Evolutionary conservation across 2,113 vertebrate genomes (phyloP), one percentile per base, ranked within the genome.

Genomic region (Trichechus manatus): DNA sequence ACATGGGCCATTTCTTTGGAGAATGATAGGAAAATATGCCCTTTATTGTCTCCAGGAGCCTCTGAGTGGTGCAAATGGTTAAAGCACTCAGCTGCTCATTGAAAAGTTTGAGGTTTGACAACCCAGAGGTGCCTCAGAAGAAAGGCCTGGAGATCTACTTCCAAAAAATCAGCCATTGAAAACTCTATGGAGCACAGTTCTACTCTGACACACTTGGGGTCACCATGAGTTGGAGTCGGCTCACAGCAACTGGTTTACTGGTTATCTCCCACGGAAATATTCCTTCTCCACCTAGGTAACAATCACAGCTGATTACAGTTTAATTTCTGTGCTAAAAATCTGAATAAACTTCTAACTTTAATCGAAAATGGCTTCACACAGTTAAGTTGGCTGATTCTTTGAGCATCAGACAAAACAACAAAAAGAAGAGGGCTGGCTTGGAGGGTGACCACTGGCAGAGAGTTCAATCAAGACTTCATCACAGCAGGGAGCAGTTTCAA

Each of bases 391-490:
- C 9, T 66, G 39, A 44, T 14, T 33, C 10, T 6, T 6, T 1
- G 19, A 50, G 64, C 25, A 5, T 47, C 4, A 29, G 22, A 79
- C 20, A 53, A 13, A 25, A 33, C 20, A 2, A 47, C 33, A 56
- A n/a, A 13, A 15, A 70, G 53, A 10, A 70, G 53, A 29, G 14
- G 1, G 2, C 9, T 2, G n/a, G 13, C 83, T 6, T 1, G 6
- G 33, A 42, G 82, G 8, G 44, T 20, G 82, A 25, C 39, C 17
- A 11, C 1, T 0, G 3, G 23, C 3, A 31, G 19, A 6, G 15
- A 19, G 27, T 14, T 36, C 5, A 9, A 36, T 0, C 1, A 8
- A 0, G 5, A 23, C 44, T 7, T 29, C n/a, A 22, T 25, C 0
- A 9, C 6, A 22, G 64, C 44, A 1, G 0, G 85, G 39, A 7